These are phyloP conservation scores for Coracopsis vasa DNA, from an alignment of 2,113 vertebrate species.

Conservation along the genomic window DNA sequence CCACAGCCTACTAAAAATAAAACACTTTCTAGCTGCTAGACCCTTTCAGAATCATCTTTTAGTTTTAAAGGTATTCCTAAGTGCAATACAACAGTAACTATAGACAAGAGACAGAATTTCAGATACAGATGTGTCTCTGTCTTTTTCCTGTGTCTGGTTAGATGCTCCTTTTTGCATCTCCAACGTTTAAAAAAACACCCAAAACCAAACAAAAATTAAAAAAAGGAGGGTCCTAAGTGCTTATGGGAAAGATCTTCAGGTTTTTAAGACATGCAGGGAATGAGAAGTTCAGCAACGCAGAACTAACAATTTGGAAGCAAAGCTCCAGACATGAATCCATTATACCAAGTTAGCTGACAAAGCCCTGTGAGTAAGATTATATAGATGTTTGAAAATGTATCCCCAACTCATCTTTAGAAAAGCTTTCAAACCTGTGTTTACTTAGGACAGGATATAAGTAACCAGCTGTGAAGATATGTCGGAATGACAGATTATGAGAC, in stretches of 20 bases:
- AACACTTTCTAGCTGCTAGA: not conserved
- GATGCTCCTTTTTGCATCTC: not conserved
- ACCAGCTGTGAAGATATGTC: not conserved
- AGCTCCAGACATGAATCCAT: not conserved
- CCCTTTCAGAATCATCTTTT: not conserved
- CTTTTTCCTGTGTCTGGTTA: not conserved
- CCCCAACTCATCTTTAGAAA: not conserved
- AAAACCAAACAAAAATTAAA: not conserved
- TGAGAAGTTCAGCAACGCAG: not conserved
- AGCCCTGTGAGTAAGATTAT: not conserved
- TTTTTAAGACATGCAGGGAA: not conserved
- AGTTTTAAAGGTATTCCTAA: not conserved
- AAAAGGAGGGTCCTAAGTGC: not conserved
- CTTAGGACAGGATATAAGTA: not conserved
- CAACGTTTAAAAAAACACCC: accelerated
- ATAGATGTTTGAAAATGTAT: not conserved
- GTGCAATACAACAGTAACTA: not conserved
- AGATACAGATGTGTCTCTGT: not conserved
- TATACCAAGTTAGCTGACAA: not conserved
- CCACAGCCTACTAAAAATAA: not conserved
- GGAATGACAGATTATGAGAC: not conserved
- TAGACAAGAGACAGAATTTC: not conserved
- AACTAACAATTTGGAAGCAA: not conserved
- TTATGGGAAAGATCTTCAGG: not conserved
- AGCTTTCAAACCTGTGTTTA: not conserved